Base-by-base conservation (phyloP, 37 sponge, comb jelly and placozoan species). In the Beroe ovata region DNA sequence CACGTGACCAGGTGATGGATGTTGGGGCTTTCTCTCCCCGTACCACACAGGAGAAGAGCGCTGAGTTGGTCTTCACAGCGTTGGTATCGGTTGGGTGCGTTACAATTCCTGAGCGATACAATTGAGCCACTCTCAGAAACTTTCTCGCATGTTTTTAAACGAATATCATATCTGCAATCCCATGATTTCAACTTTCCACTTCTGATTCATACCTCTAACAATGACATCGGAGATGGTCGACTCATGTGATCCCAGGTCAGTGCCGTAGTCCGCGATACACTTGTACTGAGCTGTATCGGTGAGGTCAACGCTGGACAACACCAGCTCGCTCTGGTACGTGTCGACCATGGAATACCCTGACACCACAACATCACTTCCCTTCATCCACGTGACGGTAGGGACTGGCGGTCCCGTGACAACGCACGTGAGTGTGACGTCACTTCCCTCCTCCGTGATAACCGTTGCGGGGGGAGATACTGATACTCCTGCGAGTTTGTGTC, bases 311-410 rank as follows among this genome's bases (percentile, higher is more conserved):
- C 38, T 11, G 4, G 84, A 77, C 54, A 77, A 8, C 14, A 77
- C 84, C 22, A 77, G 38, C 28, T 36, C 38, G 23, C 84, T 77
- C 84, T 25, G 35, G 84, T 77, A 77, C 11, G 54, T 47, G 11
- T 47, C 54, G 11, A 47, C 54, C 54, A 47, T 47, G 11, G 11
- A 16, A 11, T 11, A 16, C 6, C 54, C 54, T 11, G 54, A 47
- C 54, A 47, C 54, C 54, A 47, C 11, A n/a, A n/a, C n/a, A 11
- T 47, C 54, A 6, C 35, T 29, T 32, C 26, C 47, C 21, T 77
- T 77, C 36, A 36, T n/a, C 84, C 84, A 77, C 8, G 84, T 77
- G 20, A 77, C n/a, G 23, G 84, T 77, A 42, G 84, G 84, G 33
- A 8, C 20, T 23, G 84, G 84, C 4, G 84, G 84, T 77, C 84